A percentile compares a stretch with the other conserved stretches of the same genome.
Evolutionary conservation across 2,888 invertebrate species (phyloP).

Genomic region (Drosophila crucigera): DNA sequence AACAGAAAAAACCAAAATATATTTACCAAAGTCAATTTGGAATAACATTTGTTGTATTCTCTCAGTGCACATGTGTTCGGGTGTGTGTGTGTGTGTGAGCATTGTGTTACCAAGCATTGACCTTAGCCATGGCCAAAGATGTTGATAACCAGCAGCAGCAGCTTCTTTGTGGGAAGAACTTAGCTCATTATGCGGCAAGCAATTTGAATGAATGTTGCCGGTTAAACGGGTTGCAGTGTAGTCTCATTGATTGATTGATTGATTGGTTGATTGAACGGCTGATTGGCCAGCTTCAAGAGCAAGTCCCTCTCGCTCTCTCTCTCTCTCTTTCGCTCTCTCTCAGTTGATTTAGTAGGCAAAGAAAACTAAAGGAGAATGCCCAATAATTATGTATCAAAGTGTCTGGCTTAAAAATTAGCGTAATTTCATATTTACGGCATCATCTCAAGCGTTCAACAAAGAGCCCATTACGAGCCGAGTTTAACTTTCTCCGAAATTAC

Average conservation of each 20-base stretch:
- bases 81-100: slow-evolving; percentile 8
- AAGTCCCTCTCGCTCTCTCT: neutral
- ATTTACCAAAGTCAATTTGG: neutral
- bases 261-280: slow-evolving; percentile 26
- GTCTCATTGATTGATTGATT: slow-evolving; percentile 39
- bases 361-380: slow-evolving; percentile 34
- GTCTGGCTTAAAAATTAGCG: slow-evolving; percentile 46
- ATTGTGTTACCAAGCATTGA: slow-evolving; percentile 61
- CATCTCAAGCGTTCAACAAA: slow-evolving; percentile 44
- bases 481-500: slow-evolving; percentile 50
- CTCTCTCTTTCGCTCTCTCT: neutral
- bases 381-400: slow-evolving; percentile 46
- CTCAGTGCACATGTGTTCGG: slow-evolving; percentile 3
- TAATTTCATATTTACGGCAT: slow-evolving; percentile 46
- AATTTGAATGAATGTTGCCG: slow-evolving; percentile 45
- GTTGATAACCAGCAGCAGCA: slow-evolving; percentile 32
- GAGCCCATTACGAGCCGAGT: slow-evolving; percentile 20
- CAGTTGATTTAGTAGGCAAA: slow-evolving; percentile 1
- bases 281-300: slow-evolving; percentile 13
- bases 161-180: slow-evolving; percentile 33
- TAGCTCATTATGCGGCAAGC: slow-evolving; percentile 36
- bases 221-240: slow-evolving; percentile 25
- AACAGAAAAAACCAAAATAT: neutral
- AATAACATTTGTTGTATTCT: neutral
- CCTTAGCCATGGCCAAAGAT: slow-evolving; percentile 64